These are phyloP conservation scores for Phalacrocorax carbo DNA, from an alignment of 2,113 vertebrate genomes.

Conservation along the genomic window DNA sequence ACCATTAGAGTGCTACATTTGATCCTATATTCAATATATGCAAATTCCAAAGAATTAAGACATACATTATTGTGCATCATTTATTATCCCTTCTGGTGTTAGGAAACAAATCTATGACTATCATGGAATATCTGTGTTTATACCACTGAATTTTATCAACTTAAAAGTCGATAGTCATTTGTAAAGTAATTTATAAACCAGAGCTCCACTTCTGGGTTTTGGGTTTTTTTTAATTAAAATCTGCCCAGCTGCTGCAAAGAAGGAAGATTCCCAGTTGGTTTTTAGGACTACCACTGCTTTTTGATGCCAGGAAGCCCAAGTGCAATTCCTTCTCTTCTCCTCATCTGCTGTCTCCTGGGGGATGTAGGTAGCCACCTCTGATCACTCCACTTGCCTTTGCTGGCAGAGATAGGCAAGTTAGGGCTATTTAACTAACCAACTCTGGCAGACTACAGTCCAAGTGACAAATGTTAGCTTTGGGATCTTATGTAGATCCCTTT, in stretches of 20 bases:
- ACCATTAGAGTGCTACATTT: neutral
- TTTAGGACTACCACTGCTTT: neutral
- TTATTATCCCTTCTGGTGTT: neutral
- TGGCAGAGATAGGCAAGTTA: neutral
- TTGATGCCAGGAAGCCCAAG: neutral
- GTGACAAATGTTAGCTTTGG: neutral
- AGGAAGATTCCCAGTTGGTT: neutral
- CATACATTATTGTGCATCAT: neutral
- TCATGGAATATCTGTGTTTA: neutral
- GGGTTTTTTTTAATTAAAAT: neutral
- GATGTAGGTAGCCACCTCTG: neutral
- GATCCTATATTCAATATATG: neutral
- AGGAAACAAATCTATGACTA: neutral
- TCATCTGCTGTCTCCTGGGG: neutral
- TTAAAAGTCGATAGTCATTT: neutral
- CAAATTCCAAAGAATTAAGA: neutral
- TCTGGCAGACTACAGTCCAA: neutral
- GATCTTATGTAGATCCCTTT: neutral
- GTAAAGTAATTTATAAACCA: neutral
- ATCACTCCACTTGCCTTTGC: neutral
- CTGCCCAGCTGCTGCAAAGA: neutral
- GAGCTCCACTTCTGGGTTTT: neutral
- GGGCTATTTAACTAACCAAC: neutral
- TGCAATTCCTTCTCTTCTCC: neutral
- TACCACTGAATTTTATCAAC: neutral